Base-by-base conservation (phyloP, 2,113 vertebrate species). In the Stomatorhinus ivindoensis region DNA sequence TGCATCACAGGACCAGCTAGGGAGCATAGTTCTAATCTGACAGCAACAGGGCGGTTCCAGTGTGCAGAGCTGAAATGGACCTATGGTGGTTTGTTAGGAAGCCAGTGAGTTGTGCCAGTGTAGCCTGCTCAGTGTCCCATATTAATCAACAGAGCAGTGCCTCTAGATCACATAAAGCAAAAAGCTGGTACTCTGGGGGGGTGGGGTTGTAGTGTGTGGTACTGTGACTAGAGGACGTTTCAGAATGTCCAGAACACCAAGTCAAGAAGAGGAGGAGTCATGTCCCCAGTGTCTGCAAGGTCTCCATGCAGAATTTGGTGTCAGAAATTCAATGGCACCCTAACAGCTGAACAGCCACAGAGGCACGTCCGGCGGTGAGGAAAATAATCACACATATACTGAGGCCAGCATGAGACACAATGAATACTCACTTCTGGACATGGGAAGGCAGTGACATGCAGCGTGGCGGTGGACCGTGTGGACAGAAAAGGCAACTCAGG, bases 211-310 rank as follows among this genome's bases (percentile, higher is more conserved):
- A 47, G 46, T 47, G 8, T 47, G 46, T 47, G 9, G 46, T 24
- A 76, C 55, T 24, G 86, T 87, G 51, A 89, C 87, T 76, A 87
- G 61, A 80, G 46, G 87, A 53, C 21, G 10, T 58, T 65, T 86
- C 82, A 39, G 44, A 61, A 48, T 11, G 17, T 9, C 42, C 47
- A 24, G 42, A 47, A 76, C 9, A 24, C 48, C 19, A 3, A 46
- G 24, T 46, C 13, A 13, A 83, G 5, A 19, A 39, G 24, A 65
- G 27, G 24, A 44, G 53, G 55, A 42, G 55, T 5, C 39, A 39
- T 8, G 84, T 17, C 31, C 27, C 44, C 3, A n/a, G 21, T 17
- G 11, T 47, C 76, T 55, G 35, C 44, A 58, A 44, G 46, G 21
- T 15, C 21, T 86, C 24, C 13, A 11, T 46, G 44, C 2, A 2